Base-by-base conservation (phyloP, 2,113 vertebrate genomes). In the Anoura caudifer region DNA sequence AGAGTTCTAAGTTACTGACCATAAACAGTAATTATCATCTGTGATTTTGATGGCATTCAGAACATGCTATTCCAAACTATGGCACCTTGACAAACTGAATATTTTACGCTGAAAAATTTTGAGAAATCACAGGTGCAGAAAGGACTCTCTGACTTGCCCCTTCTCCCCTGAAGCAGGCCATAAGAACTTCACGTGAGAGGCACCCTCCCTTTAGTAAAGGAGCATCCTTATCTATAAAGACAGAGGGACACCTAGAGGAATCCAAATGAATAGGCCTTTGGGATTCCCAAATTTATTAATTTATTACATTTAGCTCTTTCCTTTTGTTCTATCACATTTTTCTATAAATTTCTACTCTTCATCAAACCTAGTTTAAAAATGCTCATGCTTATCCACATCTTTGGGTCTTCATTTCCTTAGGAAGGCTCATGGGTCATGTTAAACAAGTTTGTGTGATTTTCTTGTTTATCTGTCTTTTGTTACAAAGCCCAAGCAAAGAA, bases 1-100 rank as follows among this genome's bases (percentile, higher is more conserved):
- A 83, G 38, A 84, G 45, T 92, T 90, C 65, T 94, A 91, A 95
- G 12, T 88, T 84, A 70, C 33, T 84, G 17, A 80, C 36, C 47
- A 61, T 70, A 91, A 88, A 81, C 59, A 43, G 14, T 56, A 65
- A 26, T 87, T 91, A 50, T 91, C 59, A 88, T 41, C 52, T 94
- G 43, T 88, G 36, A 43, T 88, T 77, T 19, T 80, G 36, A 47
- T 79, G 45, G 26, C n/a, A 36, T 80, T 80, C 20, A 79, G 50
- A 38, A 69, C 15, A 69, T 20, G 47, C 63, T 22, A 67, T 7
- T 84, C 19, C 43, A 63, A 79, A 77, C 52, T 79, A 80, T 54
- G 45, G 45, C 15, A 80, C 3, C 75, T 90, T 69, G 63, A 61
- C 26, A 90, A 41, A 80, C 0, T 90, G 36, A 54, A 12, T 50